Conservation (phyloP, 2,888 invertebrate species). For the Amiota communis region DNA sequence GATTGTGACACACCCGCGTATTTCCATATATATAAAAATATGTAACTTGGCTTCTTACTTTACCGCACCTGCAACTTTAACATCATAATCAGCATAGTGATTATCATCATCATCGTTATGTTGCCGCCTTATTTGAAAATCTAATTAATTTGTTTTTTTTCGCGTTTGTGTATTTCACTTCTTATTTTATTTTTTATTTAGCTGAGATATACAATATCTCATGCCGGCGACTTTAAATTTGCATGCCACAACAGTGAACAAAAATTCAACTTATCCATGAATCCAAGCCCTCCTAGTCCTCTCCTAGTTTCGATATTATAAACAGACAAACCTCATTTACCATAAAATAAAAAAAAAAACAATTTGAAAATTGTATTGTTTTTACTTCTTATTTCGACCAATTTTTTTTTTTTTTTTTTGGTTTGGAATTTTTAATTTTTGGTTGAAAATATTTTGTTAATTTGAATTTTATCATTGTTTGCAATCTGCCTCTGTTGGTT, state of each 20-base stretch:
- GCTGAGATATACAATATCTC: neutral
- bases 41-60: too few species aligned
- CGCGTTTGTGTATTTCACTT: slow-evolving; percentile 18
- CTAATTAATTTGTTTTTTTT: slow-evolving; percentile 43
- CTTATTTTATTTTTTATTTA: neutral
- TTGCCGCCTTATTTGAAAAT: slow-evolving; percentile 35
- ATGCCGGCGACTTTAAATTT: neutral
- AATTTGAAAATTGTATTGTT: too few species aligned
- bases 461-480: slow-evolving; percentile 47
- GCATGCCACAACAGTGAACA: slow-evolving; percentile 10
- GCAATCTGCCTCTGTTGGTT: slow-evolving; percentile 37
- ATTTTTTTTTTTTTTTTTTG: neutral
- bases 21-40: too few species aligned
- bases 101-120: neutral
- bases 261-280: too few species aligned
- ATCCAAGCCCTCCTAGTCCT: too few species aligned
- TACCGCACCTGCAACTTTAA: too few species aligned
- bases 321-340: too few species aligned
- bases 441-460: slow-evolving; percentile 41
- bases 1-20: slow-evolving; percentile 5
- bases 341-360: too few species aligned
- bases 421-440: slow-evolving; percentile 20
- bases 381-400: neutral
- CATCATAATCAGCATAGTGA: too few species aligned
- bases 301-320: too few species aligned